These are phyloP conservation scores for Trichopria drosophilae DNA, from an alignment of 2,888 invertebrate species.

Conservation along the genomic window DNA sequence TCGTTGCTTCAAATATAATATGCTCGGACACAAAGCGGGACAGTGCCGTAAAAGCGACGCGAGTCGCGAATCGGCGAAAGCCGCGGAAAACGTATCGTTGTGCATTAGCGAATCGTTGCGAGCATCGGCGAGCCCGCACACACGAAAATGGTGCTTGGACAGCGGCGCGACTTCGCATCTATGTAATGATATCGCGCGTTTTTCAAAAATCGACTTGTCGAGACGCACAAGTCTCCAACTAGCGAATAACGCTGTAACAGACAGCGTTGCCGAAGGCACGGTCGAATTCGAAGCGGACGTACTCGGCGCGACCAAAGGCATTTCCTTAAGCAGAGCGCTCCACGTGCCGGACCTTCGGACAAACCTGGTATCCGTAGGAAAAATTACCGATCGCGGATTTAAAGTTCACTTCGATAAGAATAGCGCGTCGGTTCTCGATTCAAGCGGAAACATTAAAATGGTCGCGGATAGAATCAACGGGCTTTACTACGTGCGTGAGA, in stretches of 20 bases:
- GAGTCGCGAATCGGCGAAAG: too few relatives aligned
- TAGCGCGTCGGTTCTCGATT: constrained; percentile 5
- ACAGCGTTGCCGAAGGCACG: neutral
- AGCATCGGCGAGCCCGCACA: too few relatives aligned
- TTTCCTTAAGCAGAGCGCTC: neutral
- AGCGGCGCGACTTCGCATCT: constrained; percentile 5
- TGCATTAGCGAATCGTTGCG: too few relatives aligned
- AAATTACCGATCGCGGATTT: too few relatives aligned
- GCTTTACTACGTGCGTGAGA: neutral
- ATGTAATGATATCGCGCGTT: neutral
- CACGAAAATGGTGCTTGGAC: constrained; percentile 2
- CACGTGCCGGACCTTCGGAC: constrained; percentile 13
- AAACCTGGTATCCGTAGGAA: constrained; percentile 10
- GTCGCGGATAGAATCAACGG: neutral
- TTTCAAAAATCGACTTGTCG: neutral
- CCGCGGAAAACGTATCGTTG: too few relatives aligned
- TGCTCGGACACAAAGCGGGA: too few relatives aligned
- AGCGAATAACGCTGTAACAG: too few relatives aligned
- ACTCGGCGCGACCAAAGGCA: neutral
- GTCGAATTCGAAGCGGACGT: neutral
- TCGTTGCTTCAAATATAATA: too few relatives aligned
- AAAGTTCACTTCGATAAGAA: constrained; percentile 1
- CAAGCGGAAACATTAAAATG: constrained; percentile 1
- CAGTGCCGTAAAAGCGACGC: too few relatives aligned
- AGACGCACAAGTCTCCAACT: too few relatives aligned